Evolutionary conservation across 2,113 vertebrate species (phyloP), one percentile per base, ranked within the genome.

Genomic region (Solea senegalensis): DNA sequence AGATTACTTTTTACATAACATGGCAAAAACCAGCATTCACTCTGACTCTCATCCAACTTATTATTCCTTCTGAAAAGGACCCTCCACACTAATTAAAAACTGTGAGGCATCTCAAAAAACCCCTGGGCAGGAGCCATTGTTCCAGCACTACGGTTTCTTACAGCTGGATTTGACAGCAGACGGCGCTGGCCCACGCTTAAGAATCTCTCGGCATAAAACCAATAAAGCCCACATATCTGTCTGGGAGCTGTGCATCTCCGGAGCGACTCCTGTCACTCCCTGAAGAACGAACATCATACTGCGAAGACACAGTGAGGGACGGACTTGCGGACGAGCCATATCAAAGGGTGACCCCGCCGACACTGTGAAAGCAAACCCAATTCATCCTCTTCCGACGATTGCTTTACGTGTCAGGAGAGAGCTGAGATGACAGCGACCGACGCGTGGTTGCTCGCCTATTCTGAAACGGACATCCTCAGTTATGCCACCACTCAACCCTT

Each of bases 1-100:
- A 62, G 81, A 86, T 85, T 74, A 79, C 5, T 59, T 72, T 72
- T 65, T 62, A 68, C 52, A 68, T 49, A 74, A 72, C 53, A 26
- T 40, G 5, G 55, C 41, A 71, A 62, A 21, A 55, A 58, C 16
- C 51, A 40, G 9, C 39, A 50, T 77, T 69, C 57, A 69, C 58
- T 72, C 70, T 13, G 0, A 59, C 26, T 63, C 77, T 73, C 26
- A 62, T 68, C 58, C 68, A 50, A 69, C 65, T 49, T 10, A 60
- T 55, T 51, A 48, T 54, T 11, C 53, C 53, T 15, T 26, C 61
- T 70, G 21, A 21, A 10, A 56, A 45, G 15, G 49, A 44, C 21
- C 26, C 7, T 49, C 28, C 49, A 66, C 60, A 54, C 69, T 59
- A 70, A 84, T 82, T 74, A 69, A 68, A 74, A 76, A 63, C 41